These are phyloP conservation scores for Pseudoips prasinana DNA, from an alignment of 2,888 invertebrate species.

Conservation along the genomic window DNA sequence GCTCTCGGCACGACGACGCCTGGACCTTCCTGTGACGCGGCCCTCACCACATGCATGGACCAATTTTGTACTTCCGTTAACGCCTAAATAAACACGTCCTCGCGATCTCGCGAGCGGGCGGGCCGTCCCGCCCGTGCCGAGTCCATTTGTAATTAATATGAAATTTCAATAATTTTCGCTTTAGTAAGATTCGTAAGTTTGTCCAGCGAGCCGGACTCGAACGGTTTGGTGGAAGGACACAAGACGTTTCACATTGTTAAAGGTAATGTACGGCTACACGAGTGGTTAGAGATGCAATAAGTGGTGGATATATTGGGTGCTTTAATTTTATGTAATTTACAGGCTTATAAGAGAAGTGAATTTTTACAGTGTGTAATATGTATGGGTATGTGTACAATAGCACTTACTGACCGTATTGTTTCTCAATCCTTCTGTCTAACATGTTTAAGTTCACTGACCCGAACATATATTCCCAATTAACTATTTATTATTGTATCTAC, in stretches of 20 bases:
- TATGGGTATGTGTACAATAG: slow-evolving; percentile 51
- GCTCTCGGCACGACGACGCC: slow-evolving; percentile 60
- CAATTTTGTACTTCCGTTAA: slow-evolving; percentile 75
- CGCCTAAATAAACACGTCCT: slow-evolving; percentile 68
- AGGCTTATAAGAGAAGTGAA: slow-evolving; percentile 52
- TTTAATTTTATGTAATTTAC: slow-evolving; percentile 69
- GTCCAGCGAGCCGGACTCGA: slow-evolving; percentile 46
- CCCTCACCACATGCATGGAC: slow-evolving; percentile 63
- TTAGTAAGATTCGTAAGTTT: slow-evolving; percentile 48
- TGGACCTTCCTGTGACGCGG: slow-evolving; percentile 68
- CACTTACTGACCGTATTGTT: slow-evolving; percentile 54
- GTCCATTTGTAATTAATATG: slow-evolving; percentile 63
- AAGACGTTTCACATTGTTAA: slow-evolving; percentile 37
- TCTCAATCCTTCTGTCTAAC: slow-evolving; percentile 26
- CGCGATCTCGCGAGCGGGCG: slow-evolving; percentile 54
- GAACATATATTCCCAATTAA: slow-evolving; percentile 24
- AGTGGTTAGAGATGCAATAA: slow-evolving; percentile 57
- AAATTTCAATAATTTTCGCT: slow-evolving; percentile 50
- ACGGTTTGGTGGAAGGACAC: slow-evolving; percentile 42
- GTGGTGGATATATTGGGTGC: slow-evolving; percentile 71
- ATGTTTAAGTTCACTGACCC: slow-evolving; percentile 25
- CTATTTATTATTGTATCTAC: slow-evolving; percentile 28
- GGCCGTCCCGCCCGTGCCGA: slow-evolving; percentile 48
- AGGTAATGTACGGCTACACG: slow-evolving; percentile 43
- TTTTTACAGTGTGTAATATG: slow-evolving; percentile 49